These are phyloP conservation scores for Stegastes partitus DNA, from an alignment of 2,113 vertebrate species.

Conservation along the genomic window DNA sequence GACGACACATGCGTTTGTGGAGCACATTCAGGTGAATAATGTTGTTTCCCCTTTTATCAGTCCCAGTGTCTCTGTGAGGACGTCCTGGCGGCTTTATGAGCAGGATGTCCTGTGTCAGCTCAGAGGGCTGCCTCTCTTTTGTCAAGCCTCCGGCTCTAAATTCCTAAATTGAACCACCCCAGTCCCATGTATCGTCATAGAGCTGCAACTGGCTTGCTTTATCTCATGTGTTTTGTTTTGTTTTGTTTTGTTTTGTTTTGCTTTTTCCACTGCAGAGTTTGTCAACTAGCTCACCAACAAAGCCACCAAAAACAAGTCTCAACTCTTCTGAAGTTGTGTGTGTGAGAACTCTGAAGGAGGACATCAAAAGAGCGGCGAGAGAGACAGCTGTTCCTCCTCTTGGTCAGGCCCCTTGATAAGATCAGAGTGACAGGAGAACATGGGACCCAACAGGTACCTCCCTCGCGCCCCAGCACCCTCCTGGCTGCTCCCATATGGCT, in stretches of 20 bases:
- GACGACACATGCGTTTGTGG: constrained; percentile 34
- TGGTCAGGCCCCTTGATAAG: constrained; percentile 81
- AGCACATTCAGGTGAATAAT: constrained; percentile 38
- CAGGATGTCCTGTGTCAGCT: constrained; percentile 76
- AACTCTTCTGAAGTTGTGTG: constrained; percentile 58
- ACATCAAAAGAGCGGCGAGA: constrained; percentile 80
- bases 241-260: no score
- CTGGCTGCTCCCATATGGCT: constrained; percentile 75
- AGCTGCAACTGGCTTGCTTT: constrained; percentile 64
- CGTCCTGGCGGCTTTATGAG: constrained; percentile 74
- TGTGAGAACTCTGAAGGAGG: constrained; percentile 53
- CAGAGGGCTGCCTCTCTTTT: constrained; percentile 63
- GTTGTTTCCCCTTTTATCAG: constrained; percentile 66
- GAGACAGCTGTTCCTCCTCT: constrained; percentile 84
- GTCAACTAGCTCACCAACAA: constrained; percentile 57
- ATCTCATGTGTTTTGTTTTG: constrained; percentile 48
- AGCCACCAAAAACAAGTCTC: constrained; percentile 68
- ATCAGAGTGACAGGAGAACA: constrained; percentile 81
- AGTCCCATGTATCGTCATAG: constrained; percentile 54
- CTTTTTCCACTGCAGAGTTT: constrained; percentile 38
- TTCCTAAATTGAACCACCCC: constrained; percentile 49
- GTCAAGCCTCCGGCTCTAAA: constrained; percentile 68
- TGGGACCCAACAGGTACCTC: constrained; percentile 74
- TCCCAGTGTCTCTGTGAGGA: constrained; percentile 58
- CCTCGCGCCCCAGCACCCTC: constrained; percentile 51